Evolutionary conservation across 2,888 invertebrate genomes (phyloP).

Genomic region (Sphaeridia pumilis): DNA sequence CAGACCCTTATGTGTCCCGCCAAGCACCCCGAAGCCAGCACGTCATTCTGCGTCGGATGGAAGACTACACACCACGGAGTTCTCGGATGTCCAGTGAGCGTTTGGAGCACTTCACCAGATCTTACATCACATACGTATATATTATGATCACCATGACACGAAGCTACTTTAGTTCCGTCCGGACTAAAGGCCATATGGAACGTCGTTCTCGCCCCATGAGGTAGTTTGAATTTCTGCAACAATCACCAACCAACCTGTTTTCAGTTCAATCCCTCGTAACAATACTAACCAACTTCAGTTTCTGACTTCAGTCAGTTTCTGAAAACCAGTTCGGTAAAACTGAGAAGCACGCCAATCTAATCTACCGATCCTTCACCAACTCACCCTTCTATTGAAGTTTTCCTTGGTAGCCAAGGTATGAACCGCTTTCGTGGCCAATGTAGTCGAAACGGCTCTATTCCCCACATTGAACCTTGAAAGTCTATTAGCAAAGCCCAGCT

Average conservation of each 20-base stretch:
- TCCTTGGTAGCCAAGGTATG: constrained; percentile 30
- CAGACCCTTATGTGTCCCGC: constrained; percentile 82
- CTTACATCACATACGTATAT: constrained; percentile 70
- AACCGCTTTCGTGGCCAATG: constrained; percentile 31
- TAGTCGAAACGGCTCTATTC: constrained; percentile 22
- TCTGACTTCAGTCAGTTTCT: no score
- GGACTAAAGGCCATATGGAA: constrained; percentile 22
- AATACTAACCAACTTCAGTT: no score
- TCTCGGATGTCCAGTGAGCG: constrained; percentile 67
- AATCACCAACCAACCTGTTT: not conserved
- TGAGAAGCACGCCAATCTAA: no score
- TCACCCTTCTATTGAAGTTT: constrained; percentile 23
- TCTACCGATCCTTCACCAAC: not conserved
- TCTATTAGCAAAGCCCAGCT: constrained; percentile 25
- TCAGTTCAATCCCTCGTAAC: no score
- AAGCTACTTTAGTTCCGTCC: constrained; percentile 60
- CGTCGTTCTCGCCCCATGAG: constrained; percentile 32
- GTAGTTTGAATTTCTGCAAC: constrained; percentile 29
- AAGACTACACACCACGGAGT: constrained; percentile 87
- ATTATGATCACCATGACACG: constrained; percentile 80
- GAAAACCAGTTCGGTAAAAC: no score
- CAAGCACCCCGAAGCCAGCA: constrained; percentile 76
- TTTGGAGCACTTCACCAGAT: constrained; percentile 64
- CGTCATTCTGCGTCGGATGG: constrained; percentile 69
- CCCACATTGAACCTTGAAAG: constrained; percentile 23